Base-by-base conservation (phyloP, 2,113 vertebrate species). In the Erinaceus europaeus region DNA sequence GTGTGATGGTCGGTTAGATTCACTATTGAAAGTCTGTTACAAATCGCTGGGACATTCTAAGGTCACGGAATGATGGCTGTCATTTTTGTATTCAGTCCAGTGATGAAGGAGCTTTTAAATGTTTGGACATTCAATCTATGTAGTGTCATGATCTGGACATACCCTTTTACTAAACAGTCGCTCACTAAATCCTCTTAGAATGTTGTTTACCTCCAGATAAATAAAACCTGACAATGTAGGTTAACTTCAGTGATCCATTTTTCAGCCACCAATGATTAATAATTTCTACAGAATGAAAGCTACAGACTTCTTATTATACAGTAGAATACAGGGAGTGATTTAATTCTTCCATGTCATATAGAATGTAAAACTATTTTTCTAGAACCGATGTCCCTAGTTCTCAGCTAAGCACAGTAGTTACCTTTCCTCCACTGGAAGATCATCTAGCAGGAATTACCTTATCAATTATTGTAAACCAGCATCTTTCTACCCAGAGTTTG, bases 121-220 rank as follows among this genome's bases (percentile, higher is more conserved):
- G 97, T 97, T 97, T 97, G 96, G 96, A 97, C 96, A 97, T 97
- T 97, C 97, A 96, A 96, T 97, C 97, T 97, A 86, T 96, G 96
- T 92, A 96, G 96, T 96, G 95, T 90, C 94, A 92, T 89, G 96
- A 96, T 97, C 97, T 97, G 97, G 95, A 97, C 96, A 96, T 97
- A 97, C 96, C 96, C 94, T 96, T 97, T 97, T 96, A 94, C 97
- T 96, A 97, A 97, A 97, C 96, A 97, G 94, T 94, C 90, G 91
- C 96, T 96, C 96, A 96, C 95, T 97, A 97, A 97, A 97, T 97
- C 96, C 97, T 97, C 96, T 96, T 96, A 96, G 97, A 97, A 97
- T 96, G 97, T 96, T 97, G 97, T 97, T 97, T 97, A 97, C 97
- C 96, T 97, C 97, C 67, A 96, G 96, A 97, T 97, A 97, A 97